Evolutionary conservation across 2,888 invertebrate genomes (phyloP).

Genomic region (Tricholauxania praeusta): DNA sequence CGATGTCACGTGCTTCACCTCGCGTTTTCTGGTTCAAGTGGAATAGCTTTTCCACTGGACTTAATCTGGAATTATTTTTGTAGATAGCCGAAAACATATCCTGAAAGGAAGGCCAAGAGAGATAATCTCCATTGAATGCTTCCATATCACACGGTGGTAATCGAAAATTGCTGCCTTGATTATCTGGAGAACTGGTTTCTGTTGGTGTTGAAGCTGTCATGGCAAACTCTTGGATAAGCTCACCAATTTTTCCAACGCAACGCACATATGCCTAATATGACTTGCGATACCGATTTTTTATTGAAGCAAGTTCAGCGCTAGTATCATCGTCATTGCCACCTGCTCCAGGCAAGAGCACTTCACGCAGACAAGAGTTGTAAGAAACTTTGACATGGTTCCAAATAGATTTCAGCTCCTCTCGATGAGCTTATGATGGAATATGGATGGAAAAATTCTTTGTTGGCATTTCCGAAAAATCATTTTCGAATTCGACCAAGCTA

Average conservation of each 20-base stretch:
- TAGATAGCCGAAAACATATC: no score
- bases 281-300: not conserved
- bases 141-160: conserved; percentile 1
- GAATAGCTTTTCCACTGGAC: no score
- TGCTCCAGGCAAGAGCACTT: no score
- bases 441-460: no score
- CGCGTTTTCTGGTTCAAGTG: not conserved
- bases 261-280: not conserved
- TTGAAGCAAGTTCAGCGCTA: not conserved
- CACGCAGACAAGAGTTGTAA: no score
- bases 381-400: no score
- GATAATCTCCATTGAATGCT: not conserved
- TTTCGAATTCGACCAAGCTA: no score
- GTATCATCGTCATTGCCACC: not conserved
- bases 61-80: no score
- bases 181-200: not conserved
- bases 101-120: not conserved
- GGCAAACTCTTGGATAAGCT: not conserved
- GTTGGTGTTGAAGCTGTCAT: not conserved
- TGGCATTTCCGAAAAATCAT: no score
- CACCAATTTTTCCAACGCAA: not conserved
- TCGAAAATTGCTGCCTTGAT: not conserved
- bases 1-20: conserved; percentile 28
- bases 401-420: no score
- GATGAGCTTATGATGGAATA: no score